Conservation (phyloP, 2,888 invertebrate genomes). For the Acanthosepion lycidas region DNA sequence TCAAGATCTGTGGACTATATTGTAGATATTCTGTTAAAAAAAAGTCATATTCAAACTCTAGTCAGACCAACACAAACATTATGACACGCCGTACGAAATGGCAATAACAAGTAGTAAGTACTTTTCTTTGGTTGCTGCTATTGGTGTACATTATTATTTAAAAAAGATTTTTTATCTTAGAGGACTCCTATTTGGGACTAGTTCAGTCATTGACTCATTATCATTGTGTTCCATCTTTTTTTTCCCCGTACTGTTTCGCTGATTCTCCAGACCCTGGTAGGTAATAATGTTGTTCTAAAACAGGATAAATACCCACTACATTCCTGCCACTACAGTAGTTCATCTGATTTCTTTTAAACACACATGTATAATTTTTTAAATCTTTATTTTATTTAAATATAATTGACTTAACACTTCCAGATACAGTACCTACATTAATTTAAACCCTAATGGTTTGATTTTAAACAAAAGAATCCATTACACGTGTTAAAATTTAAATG, state of each 20-base stretch:
- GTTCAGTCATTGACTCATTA: no score
- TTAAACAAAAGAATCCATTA: no score
- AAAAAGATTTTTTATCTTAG: neutral
- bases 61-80: neutral
- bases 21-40: slow-evolving; percentile 1
- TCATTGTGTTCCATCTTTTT: neutral
- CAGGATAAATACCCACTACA: no score
- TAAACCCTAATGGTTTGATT: no score
- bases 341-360: neutral
- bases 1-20: neutral
- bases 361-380: neutral
- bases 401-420: no score
- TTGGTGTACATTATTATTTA: neutral
- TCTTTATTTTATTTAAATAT: neutral
- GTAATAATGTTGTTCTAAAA: neutral
- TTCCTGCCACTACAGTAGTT: neutral
- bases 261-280: neutral
- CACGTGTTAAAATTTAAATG: neutral
- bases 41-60: neutral
- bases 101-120: neutral
- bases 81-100: neutral
- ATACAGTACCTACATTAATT: neutral
- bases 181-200: no score
- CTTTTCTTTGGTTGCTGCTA: neutral
- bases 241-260: neutral